A percentile compares a stretch with the other conserved stretches of the same genome.
These are phyloP conservation scores for Cancer borealis DNA, from an alignment of 2,888 invertebrate genomes.

Conservation along the genomic window DNA sequence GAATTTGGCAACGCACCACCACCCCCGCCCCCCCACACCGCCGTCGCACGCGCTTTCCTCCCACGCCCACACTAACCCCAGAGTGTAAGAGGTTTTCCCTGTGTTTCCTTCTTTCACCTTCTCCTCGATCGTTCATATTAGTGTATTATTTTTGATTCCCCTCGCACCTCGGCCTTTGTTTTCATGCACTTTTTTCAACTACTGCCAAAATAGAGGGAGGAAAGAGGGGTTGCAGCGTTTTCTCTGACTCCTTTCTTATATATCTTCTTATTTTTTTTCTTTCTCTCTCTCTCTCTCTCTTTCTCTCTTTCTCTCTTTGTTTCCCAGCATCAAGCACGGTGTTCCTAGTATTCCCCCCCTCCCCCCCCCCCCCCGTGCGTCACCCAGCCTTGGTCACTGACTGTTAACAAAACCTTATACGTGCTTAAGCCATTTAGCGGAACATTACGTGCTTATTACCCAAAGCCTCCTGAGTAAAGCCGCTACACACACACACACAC, in stretches of 20 bases:
- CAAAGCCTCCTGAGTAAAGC: too few species aligned
- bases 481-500: too few species aligned
- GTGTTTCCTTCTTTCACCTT: background rate
- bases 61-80: background rate
- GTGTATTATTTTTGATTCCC: background rate
- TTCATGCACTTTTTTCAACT: background rate
- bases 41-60: background rate
- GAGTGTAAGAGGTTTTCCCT: background rate
- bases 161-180: background rate
- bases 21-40: background rate
- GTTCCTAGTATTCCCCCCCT: too few species aligned
- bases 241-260: background rate
- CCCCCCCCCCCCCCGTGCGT: background rate
- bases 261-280: background rate
- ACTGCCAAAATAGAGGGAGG: too few species aligned
- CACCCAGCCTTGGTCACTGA: background rate
- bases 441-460: too few species aligned
- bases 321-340: background rate
- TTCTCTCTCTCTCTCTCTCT: conserved; percentile 44
- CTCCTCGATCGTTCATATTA: conserved; percentile 1
- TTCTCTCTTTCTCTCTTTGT: background rate
- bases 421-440: too few species aligned
- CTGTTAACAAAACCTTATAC: background rate
- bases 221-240: too few species aligned
- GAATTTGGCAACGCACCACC: background rate